A percentile compares a stretch with the other conserved stretches of the same genome.
phyloP scores from a whole-genome alignment of 2,888 invertebrate species.

The Tortrix viridana region DNA sequence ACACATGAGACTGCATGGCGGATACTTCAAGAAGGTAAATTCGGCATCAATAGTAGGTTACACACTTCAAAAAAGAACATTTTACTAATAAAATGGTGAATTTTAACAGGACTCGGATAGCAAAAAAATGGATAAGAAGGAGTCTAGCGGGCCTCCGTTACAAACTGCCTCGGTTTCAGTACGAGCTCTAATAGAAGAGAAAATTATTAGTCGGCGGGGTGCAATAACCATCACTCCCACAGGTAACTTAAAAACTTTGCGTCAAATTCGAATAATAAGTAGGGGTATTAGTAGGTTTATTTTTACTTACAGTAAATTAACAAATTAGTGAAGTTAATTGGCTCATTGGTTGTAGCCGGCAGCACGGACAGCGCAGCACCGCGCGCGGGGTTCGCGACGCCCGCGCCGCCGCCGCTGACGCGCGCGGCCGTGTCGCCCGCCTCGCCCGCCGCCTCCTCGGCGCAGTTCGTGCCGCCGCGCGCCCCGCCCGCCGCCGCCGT shows the following conservation, averaged over 20 bases:
- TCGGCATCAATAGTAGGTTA: too few relatives aligned
- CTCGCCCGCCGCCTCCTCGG: slow-evolving; percentile 76
- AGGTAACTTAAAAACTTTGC: slow-evolving; percentile 47
- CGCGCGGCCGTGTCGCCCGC: slow-evolving; percentile 69
- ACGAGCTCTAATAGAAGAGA: slow-evolving; percentile 95
- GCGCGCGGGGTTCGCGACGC: slow-evolving; percentile 69
- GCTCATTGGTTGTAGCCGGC: slow-evolving; percentile 53
- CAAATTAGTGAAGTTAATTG: slow-evolving; percentile 19
- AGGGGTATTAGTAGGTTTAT: slow-evolving; percentile 3
- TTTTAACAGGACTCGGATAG: slow-evolving; percentile 89
- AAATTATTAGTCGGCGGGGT: slow-evolving; percentile 94
- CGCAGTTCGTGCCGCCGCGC: slow-evolving; percentile 75
- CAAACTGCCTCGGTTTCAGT: slow-evolving; percentile 97
- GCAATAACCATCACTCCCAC: slow-evolving; percentile 67
- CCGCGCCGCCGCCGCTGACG: slow-evolving; percentile 75
- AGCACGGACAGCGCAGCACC: slow-evolving; percentile 57
- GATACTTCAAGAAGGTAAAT: slow-evolving; percentile 96
- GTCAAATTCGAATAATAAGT: slow-evolving; percentile 14
- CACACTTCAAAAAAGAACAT: slow-evolving; percentile 4
- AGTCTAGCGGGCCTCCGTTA: slow-evolving; percentile 91
- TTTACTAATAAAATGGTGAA: slow-evolving; percentile 4
- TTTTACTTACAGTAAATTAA: slow-evolving; percentile 26
- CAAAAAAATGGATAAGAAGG: slow-evolving; percentile 94
- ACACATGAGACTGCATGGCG: slow-evolving; percentile 98
- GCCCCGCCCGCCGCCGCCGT: slow-evolving; percentile 69